Evolutionary conservation across 2,888 invertebrate species (phyloP).

Genomic region (Eudasyphora cyanicolor): DNA sequence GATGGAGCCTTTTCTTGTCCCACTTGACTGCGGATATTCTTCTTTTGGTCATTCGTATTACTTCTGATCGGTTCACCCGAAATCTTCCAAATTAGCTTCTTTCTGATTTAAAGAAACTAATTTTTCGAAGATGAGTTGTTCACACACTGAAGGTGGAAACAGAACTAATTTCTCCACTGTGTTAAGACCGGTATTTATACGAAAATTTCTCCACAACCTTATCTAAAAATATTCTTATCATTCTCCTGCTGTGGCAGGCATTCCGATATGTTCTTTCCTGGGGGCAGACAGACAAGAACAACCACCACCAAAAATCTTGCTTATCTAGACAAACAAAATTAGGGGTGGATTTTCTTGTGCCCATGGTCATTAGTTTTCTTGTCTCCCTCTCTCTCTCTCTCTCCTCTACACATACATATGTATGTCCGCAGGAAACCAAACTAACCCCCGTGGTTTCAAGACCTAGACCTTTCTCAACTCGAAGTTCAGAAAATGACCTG

Average conservation of each 20-base stretch:
- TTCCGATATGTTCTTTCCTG: neutral
- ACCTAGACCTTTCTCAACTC: neutral
- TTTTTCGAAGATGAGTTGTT: constrained; percentile 39
- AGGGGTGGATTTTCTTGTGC: constrained; percentile 10
- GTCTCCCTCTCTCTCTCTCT: neutral
- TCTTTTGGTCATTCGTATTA: neutral
- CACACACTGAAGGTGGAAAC: neutral
- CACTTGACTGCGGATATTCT: neutral
- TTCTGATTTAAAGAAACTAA: constrained; percentile 4
- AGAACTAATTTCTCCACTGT: constrained; percentile 1
- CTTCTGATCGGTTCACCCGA: neutral
- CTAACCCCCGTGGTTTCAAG: neutral
- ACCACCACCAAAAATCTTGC: neutral
- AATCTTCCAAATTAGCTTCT: constrained; percentile 25
- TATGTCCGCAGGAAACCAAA: no score
- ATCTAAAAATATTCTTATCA: constrained; percentile 7
- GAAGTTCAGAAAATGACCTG: neutral
- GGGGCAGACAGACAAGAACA: neutral
- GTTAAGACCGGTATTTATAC: neutral
- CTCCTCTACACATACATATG: no score
- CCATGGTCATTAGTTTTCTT: no score
- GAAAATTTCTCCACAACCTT: neutral
- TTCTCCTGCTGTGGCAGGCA: neutral
- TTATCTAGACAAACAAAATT: neutral
- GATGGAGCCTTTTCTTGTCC: neutral